Evolutionary conservation across 2,113 vertebrate species (phyloP).

Genomic region (Otocyon megalotis): DNA sequence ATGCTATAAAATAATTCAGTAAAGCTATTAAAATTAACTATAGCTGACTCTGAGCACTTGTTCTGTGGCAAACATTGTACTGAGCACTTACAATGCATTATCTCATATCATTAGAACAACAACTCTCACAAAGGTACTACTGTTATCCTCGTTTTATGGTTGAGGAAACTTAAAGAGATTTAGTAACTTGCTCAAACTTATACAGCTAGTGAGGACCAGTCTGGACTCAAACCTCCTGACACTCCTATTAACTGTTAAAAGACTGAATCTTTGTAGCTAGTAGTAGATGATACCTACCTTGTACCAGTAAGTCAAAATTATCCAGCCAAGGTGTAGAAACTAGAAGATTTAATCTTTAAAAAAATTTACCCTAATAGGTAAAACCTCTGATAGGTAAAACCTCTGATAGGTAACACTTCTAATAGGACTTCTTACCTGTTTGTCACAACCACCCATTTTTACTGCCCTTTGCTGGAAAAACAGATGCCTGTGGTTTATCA

Average conservation of each 20-base stretch:
- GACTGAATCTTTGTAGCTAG: background rate
- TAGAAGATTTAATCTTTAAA: background rate
- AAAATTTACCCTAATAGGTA: background rate
- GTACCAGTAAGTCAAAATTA: slow-evolving; percentile 31
- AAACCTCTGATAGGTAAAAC: background rate
- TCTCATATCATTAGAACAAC: background rate
- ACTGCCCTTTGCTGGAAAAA: background rate
- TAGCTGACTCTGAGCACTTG: background rate
- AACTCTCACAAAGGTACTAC: background rate
- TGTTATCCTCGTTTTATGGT: background rate
- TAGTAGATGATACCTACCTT: background rate
- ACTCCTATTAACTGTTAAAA: background rate
- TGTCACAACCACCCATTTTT: background rate
- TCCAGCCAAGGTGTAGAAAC: background rate
- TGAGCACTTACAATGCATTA: background rate
- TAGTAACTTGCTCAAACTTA: background rate
- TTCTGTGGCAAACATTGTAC: background rate
- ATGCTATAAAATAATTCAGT: background rate
- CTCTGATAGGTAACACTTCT: background rate
- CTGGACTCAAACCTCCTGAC: background rate
- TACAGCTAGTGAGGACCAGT: background rate
- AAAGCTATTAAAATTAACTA: background rate
- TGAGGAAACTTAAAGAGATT: background rate
- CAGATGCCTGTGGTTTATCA: background rate
- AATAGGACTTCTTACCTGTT: background rate